phyloP scores from a whole-genome alignment of 92 coral and sea anemone species.

The Phymanthus crucifer region DNA sequence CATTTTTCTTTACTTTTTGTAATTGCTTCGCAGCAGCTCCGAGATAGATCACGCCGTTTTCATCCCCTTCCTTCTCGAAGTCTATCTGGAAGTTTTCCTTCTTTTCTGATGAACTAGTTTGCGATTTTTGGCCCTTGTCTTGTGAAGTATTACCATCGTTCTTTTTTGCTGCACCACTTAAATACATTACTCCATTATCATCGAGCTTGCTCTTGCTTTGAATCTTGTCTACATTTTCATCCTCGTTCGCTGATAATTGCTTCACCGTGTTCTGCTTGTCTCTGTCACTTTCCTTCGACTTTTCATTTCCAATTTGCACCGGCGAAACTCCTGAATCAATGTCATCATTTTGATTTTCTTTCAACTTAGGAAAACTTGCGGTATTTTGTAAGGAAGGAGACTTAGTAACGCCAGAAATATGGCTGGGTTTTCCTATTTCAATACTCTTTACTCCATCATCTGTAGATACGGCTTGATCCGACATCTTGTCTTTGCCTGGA shows the following conservation, averaged over 20 bases:
- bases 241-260: neutral
- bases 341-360: neutral
- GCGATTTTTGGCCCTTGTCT: neutral
- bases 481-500: neutral
- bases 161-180: neutral
- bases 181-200: constrained; percentile 2
- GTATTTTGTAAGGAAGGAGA: neutral
- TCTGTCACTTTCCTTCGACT: neutral
- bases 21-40: neutral
- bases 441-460: neutral
- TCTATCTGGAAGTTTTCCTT: neutral
- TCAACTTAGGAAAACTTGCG: neutral
- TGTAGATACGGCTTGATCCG: neutral
- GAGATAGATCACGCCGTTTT: neutral
- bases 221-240: neutral
- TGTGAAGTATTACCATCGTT: neutral
- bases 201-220: neutral
- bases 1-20: neutral
- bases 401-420: neutral
- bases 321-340: neutral
- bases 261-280: neutral
- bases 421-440: neutral
- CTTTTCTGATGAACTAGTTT: neutral
- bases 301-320: neutral
- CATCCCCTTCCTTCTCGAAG: neutral